Evolutionary conservation across 2,888 invertebrate genomes (phyloP).

Genomic region (Metopia argyrocephala): DNA sequence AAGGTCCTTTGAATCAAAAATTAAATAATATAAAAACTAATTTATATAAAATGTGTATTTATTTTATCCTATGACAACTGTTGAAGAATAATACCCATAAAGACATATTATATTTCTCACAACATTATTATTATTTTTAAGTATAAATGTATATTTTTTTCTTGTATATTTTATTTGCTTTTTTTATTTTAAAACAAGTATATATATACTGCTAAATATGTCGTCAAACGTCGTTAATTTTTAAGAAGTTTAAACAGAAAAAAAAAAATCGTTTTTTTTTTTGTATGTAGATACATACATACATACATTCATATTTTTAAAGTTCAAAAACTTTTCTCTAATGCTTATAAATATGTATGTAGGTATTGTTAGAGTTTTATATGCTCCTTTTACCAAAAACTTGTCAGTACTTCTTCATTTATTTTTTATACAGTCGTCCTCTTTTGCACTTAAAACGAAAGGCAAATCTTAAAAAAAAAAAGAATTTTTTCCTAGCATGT

Average conservation of each 20-base stretch:
- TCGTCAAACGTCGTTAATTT: slow-evolving; percentile 30
- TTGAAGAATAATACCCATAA: too few species aligned
- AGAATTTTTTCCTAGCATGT: background rate
- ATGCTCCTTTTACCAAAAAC: slow-evolving; percentile 22
- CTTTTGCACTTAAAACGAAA: slow-evolving; percentile 13
- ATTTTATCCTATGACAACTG: too few species aligned
- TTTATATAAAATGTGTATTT: too few species aligned
- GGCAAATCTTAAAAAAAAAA: too few species aligned
- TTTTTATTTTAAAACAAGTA: background rate
- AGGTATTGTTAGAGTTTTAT: slow-evolving; percentile 35
- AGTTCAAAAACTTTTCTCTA: slow-evolving; percentile 48
- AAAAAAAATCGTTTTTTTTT: slow-evolving; percentile 15
- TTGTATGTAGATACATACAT: too few species aligned
- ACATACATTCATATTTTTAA: too few species aligned
- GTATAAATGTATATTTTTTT: too few species aligned
- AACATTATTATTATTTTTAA: too few species aligned
- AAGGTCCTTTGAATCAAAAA: too few species aligned
- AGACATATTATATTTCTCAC: too few species aligned
- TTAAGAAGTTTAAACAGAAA: background rate
- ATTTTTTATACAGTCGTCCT: background rate
- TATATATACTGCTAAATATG: slow-evolving; percentile 26
- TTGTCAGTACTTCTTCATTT: slow-evolving; percentile 27
- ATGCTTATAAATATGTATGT: slow-evolving; percentile 56
- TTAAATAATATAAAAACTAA: too few species aligned
- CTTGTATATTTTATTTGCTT: too few species aligned